Evolutionary conservation across 2,113 vertebrate genomes (phyloP).

Genomic region (Peucedramus taeniatus): DNA sequence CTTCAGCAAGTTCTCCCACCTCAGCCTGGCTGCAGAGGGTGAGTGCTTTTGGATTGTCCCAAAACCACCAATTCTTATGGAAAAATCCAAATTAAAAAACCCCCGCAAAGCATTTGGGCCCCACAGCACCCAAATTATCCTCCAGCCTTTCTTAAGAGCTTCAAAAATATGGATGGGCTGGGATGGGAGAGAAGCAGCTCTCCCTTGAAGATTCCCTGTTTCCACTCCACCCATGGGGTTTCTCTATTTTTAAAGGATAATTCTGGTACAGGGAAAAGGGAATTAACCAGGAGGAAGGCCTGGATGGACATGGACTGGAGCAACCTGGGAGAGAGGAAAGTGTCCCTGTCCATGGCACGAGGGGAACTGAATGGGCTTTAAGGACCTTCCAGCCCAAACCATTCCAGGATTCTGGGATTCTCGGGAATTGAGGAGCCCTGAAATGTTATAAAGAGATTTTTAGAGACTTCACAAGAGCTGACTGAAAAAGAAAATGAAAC

Average conservation of each 20-base stretch:
- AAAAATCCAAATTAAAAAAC: background rate
- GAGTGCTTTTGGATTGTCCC: background rate
- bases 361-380: background rate
- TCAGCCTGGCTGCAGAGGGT: slow-evolving; percentile 87
- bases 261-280: background rate
- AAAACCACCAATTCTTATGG: accelerated
- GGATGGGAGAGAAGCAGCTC: background rate
- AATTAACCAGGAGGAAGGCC: background rate
- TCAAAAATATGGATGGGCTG: background rate
- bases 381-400: background rate
- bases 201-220: background rate
- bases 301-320: background rate
- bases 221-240: background rate
- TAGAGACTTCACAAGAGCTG: background rate
- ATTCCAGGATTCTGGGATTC: background rate
- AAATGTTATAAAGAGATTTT: background rate
- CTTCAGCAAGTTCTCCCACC: slow-evolving; percentile 89
- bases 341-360: background rate
- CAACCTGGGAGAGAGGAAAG: background rate
- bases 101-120: accelerated
- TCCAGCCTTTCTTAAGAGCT: background rate
- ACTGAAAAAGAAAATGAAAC: background rate
- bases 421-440: accelerated
- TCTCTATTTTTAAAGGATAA: background rate
- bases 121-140: background rate